Conservation (phyloP, 2,113 vertebrate genomes). For the Leucoraja erinaceus region DNA sequence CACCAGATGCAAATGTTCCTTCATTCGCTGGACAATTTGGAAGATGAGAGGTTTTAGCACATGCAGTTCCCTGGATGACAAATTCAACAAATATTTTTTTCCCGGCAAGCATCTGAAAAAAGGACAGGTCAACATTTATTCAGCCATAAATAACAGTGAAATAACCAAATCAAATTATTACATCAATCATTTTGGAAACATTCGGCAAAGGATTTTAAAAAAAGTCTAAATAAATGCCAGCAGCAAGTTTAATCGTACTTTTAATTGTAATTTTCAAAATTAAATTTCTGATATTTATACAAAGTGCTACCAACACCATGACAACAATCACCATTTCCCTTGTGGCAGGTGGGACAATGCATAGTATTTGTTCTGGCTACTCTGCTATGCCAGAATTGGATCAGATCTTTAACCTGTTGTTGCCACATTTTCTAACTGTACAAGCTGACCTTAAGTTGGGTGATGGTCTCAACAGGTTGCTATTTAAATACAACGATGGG, state of each 20-base stretch:
- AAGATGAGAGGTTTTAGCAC: neutral
- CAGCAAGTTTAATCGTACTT: neutral
- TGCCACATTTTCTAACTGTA: neutral
- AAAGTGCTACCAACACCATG: neutral
- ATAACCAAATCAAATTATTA: neutral
- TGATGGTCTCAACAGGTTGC: neutral
- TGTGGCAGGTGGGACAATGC: neutral
- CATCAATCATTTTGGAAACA: neutral
- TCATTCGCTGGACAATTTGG: neutral
- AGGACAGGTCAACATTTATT: neutral
- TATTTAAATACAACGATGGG: neutral
- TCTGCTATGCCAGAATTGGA: neutral
- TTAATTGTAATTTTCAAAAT: neutral
- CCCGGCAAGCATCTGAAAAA: conserved; percentile 16
- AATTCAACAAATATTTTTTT: conserved; percentile 30
- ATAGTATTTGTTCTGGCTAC: neutral
- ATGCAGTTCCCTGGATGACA: conserved; percentile 15
- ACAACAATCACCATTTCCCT: too few relatives aligned
- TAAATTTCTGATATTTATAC: neutral
- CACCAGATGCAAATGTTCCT: neutral
- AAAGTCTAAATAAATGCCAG: neutral
- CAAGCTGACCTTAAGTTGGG: neutral
- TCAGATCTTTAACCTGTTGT: neutral
- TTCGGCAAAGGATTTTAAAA: neutral
- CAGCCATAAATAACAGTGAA: neutral